phyloP scores from a whole-genome alignment of 2,888 invertebrate genomes.

The Helicoverpa assulta region DNA sequence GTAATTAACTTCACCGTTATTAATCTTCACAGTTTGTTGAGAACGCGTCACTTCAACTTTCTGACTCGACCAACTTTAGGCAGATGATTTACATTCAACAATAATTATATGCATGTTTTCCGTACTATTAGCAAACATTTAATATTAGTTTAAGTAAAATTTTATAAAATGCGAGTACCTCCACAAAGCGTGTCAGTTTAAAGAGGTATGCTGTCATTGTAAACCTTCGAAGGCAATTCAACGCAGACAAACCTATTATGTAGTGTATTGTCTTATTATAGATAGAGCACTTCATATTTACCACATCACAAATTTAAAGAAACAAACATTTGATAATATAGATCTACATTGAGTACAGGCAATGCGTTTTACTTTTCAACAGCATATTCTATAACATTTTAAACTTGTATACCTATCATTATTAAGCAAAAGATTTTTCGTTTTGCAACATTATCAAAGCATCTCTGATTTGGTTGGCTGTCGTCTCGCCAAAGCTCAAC shows the following conservation, averaged over 20 bases:
- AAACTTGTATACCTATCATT: neutral
- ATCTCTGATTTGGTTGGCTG: slow-evolving; percentile 10
- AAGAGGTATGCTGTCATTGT: too few species aligned
- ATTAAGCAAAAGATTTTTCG: neutral
- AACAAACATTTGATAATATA: too few species aligned
- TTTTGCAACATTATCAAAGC: slow-evolving; percentile 13
- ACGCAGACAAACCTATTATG: too few species aligned
- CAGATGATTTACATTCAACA: slow-evolving; percentile 44
- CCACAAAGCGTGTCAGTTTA: too few species aligned
- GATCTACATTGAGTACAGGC: too few species aligned
- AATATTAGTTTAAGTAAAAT: slow-evolving; percentile 4
- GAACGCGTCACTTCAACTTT: slow-evolving; percentile 66
- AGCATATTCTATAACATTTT: too few species aligned
- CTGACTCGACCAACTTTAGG: slow-evolving; percentile 51
- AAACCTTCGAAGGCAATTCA: too few species aligned
- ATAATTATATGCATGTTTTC: slow-evolving; percentile 23
- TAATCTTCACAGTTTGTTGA: slow-evolving; percentile 71
- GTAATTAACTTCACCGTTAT: slow-evolving; percentile 75
- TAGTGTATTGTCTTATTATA: too few species aligned
- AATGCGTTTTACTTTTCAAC: too few species aligned
- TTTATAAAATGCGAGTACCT: too few species aligned
- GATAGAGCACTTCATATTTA: too few species aligned
- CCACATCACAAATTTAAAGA: too few species aligned
- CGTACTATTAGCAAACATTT: neutral
- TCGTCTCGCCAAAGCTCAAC: slow-evolving; percentile 8